Conservation (phyloP, 2,888 invertebrate species). For the Pristionchus maxplancki region DNA sequence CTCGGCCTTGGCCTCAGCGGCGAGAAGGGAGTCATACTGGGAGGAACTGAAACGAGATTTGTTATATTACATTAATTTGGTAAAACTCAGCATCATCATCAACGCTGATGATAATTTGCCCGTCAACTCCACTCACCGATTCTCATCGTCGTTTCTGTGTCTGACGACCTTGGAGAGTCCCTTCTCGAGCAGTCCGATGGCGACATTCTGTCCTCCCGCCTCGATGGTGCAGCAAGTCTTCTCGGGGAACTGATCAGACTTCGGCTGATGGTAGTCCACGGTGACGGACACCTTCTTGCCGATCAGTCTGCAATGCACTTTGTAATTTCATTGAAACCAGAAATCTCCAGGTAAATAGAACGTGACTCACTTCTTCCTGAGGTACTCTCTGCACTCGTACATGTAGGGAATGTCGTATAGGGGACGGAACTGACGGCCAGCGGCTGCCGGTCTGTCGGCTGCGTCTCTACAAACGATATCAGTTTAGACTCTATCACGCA, state of each 20-base stretch:
- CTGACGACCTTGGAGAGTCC: slow-evolving; percentile 94
- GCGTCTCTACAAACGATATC: slow-evolving; percentile 56
- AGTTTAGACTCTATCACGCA: neutral
- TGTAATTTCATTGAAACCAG: neutral
- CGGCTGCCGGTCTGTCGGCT: slow-evolving; percentile 58
- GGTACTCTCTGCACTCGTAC: slow-evolving; percentile 97
- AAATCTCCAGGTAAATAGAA: neutral
- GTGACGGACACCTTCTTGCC: slow-evolving; percentile 90
- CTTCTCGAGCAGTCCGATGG: slow-evolving; percentile 85
- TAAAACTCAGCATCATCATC: neutral
- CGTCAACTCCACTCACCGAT: slow-evolving; percentile 56
- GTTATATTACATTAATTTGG: neutral
- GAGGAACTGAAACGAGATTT: slow-evolving; percentile 82
- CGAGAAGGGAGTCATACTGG: slow-evolving; percentile 91
- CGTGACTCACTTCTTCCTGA: slow-evolving; percentile 85
- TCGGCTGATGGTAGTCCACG: slow-evolving; percentile 96
- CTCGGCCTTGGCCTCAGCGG: slow-evolving; percentile 93
- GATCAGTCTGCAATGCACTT: slow-evolving; percentile 83
- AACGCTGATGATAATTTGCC: neutral
- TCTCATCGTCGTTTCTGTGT: slow-evolving; percentile 90
- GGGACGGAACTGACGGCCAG: slow-evolving; percentile 82
- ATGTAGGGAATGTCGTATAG: slow-evolving; percentile 98
- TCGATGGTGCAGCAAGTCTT: slow-evolving; percentile 93
- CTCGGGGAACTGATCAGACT: slow-evolving; percentile 93
- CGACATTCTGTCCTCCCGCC: slow-evolving; percentile 88